Evolutionary conservation across 2,797 vertebrate genomes (phyloP), one percentile per base, ranked within the genome.

Genomic region (Coilia nasus): DNA sequence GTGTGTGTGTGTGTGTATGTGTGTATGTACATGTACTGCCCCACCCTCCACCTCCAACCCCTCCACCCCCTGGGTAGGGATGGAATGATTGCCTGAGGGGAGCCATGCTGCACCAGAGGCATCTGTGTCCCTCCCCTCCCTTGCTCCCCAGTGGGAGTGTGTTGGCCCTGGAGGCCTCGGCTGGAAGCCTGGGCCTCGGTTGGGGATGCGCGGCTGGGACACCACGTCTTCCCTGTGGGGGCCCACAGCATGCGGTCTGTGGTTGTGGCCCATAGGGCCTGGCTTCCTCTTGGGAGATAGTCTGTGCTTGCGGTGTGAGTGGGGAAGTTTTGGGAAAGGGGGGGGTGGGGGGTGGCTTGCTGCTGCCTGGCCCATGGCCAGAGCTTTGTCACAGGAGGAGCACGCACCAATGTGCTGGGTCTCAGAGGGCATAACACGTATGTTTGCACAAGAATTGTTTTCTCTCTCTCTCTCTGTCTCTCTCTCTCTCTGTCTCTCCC

Each of bases 141-240:
- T 17, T 19, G 35, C 0, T 86, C 82, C 86, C 85, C 23, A 54
- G 3, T 6, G 86, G 85, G 85, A 83, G 15, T 23, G 17, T 84
- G 31, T 9, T 41, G 85, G 85, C 83, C 83, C 82, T 82, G 82
- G 83, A 78, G 80, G 84, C 62, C 83, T 54, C 83, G 25, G 59
- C 6, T 3, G 83, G 81, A 85, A 85, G 83, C 81, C 57, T 75
- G 81, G 86, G 75, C 75, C 81, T 85, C 84, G 35, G 86, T 86
- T 86, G 81, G 83, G 83, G 59, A 21, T 47, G 25, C 47, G 59
- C 84, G 84, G 31, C 17, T 86, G 78, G 10, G 67, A 81, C 56
- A 35, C 19, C 11, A 60, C 64, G 84, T 44, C 80, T 17, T 67
- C 84, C 47, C 75, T 75, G 47, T 80, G 82, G 87, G 83, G 35